Evolutionary conservation across 2,113 vertebrate genomes (phyloP).

Genomic region (Tychaedon coryphoeus): DNA sequence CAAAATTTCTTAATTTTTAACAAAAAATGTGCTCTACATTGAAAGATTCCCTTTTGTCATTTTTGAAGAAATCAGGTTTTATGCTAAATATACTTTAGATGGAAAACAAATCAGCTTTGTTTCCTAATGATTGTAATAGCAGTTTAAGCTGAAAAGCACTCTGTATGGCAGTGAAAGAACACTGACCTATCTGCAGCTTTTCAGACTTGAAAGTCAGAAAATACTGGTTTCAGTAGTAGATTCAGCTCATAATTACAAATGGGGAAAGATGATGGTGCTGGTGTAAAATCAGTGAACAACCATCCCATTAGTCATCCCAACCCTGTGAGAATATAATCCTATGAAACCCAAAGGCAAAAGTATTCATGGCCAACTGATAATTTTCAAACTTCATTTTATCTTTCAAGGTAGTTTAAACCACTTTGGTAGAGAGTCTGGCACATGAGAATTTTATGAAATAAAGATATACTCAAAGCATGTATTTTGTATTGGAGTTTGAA

Average conservation of each 20-base stretch:
- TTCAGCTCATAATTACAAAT: fast-evolving
- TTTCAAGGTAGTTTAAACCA: background rate
- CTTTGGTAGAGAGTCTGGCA: fast-evolving
- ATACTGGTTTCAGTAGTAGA: background rate
- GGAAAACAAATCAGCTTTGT: background rate
- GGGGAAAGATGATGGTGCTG: no score
- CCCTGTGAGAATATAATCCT: background rate
- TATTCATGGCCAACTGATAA: background rate
- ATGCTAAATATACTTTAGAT: background rate
- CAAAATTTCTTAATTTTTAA: background rate
- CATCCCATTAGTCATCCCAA: background rate
- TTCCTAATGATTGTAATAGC: background rate
- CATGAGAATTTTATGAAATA: background rate
- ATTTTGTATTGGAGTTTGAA: background rate
- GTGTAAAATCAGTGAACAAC: background rate
- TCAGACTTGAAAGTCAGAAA: background rate
- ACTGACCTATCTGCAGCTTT: background rate
- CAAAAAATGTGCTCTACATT: background rate
- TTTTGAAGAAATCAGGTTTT: background rate
- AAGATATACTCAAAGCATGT: background rate
- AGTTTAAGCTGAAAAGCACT: background rate
- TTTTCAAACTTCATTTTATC: background rate
- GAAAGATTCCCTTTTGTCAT: background rate
- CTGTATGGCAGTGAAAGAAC: background rate
- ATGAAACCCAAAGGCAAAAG: background rate